Evolutionary conservation across 2,113 vertebrate species (phyloP).

Genomic region (human): DNA sequence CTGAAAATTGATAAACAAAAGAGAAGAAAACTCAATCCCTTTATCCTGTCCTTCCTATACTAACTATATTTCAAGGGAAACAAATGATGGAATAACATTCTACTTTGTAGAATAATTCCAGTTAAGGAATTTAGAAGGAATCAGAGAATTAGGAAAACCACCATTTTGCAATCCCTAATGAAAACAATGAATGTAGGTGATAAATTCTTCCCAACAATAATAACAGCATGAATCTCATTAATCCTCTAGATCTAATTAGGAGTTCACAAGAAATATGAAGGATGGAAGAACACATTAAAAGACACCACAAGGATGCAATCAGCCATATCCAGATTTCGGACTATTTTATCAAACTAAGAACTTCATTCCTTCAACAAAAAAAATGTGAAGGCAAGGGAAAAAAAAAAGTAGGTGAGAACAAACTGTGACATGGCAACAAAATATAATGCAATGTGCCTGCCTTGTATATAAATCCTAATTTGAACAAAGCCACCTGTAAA

Average conservation of each 20-base stretch:
- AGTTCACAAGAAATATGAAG: background rate
- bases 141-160: background rate
- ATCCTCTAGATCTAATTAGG: background rate
- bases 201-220: background rate
- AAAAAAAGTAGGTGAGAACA: too few relatives aligned
- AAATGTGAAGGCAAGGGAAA: background rate
- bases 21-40: background rate
- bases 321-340: conserved; percentile 15
- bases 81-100: conserved; percentile 1
- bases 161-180: background rate
- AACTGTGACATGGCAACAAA: background rate
- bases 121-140: conserved; percentile 26
- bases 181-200: background rate
- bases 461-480: background rate
- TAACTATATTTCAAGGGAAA: background rate
- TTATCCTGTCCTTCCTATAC: background rate
- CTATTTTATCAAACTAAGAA: background rate
- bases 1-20: background rate
- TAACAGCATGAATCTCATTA: background rate
- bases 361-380: background rate
- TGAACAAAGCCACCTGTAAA: background rate
- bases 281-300: background rate
- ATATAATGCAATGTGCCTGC: background rate
- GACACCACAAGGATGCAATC: background rate
- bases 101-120: background rate